These are phyloP conservation scores for Drosophila fungiperda DNA, from an alignment of 2,888 invertebrate genomes.

Conservation along the genomic window DNA sequence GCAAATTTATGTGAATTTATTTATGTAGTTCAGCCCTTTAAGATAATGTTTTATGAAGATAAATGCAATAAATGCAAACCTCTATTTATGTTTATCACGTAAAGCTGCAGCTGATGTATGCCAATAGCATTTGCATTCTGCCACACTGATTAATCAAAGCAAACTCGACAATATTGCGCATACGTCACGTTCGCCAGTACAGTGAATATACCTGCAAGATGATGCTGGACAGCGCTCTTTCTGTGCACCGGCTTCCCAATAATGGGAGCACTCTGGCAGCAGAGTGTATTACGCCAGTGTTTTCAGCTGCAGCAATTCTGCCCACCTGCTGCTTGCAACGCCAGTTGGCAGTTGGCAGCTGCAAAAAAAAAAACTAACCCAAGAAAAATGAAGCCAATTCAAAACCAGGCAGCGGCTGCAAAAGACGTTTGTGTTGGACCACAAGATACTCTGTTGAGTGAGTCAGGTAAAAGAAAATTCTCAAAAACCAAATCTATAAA, in stretches of 20 bases:
- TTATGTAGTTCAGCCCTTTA: not conserved
- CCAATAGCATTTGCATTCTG: conserved; percentile 31
- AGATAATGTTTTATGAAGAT: conserved; percentile 18
- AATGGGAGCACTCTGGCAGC: conserved; percentile 54
- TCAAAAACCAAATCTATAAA: not conserved
- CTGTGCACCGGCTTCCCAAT: conserved; percentile 48
- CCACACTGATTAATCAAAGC: conserved; percentile 51
- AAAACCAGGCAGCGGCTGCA: not conserved
- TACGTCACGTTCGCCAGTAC: conserved; percentile 64
- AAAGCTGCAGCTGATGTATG: conserved; percentile 24
- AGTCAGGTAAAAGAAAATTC: not conserved
- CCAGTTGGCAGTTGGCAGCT: conserved; percentile 32
- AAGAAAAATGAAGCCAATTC: conserved; percentile 67
- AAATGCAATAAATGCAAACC: conserved; percentile 3
- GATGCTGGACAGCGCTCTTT: conserved; percentile 1
- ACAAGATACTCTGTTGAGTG: not conserved
- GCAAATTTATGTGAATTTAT: not conserved
- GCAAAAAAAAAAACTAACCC: conserved; percentile 28
- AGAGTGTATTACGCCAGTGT: conserved; percentile 22
- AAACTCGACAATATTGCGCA: conserved; percentile 57
- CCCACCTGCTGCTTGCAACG: conserved; percentile 26
- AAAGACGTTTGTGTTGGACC: not conserved
- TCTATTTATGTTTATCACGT: conserved; percentile 40
- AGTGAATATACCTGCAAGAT: conserved; percentile 14
- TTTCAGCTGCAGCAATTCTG: conserved; percentile 49